phyloP scores from a whole-genome alignment of 2,888 invertebrate genomes.

The Buathra laborator region DNA sequence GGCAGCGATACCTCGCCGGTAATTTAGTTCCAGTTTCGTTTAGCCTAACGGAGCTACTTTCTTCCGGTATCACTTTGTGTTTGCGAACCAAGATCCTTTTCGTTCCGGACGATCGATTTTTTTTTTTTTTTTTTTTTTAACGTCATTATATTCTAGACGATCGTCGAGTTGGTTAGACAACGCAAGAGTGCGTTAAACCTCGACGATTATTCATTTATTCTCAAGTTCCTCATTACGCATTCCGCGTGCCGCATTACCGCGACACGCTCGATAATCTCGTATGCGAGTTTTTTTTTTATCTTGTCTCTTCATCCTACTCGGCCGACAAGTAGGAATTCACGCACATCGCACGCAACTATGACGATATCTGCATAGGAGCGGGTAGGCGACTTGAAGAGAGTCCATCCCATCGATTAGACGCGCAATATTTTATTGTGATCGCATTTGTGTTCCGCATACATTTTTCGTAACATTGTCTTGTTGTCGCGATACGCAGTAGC shows the following conservation, averaged over 20 bases:
- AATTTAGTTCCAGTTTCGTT: background rate
- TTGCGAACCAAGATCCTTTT: background rate
- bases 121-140: background rate
- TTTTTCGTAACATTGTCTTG: background rate
- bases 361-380: background rate
- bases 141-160: background rate
- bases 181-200: conserved; percentile 38
- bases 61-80: background rate
- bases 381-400: background rate
- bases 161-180: conserved; percentile 8
- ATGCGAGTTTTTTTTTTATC: conserved; percentile 1
- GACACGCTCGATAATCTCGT: conserved; percentile 36
- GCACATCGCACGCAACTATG: background rate
- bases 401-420: background rate
- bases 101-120: background rate
- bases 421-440: conserved; percentile 2
- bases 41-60: background rate
- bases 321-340: no score
- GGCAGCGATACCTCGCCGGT: background rate
- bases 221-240: conserved; percentile 43
- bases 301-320: conserved; percentile 31
- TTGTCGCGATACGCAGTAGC: conserved; percentile 2
- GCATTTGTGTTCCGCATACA: conserved; percentile 8
- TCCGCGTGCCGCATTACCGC: conserved; percentile 25
- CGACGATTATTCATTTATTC: conserved; percentile 61